Percentiles rank a stretch among this genome's conserved stretches.
These are phyloP conservation scores for Hypotaenidia philippensis DNA, from an alignment of 2,797 vertebrate genomes.

Conservation along the genomic window DNA sequence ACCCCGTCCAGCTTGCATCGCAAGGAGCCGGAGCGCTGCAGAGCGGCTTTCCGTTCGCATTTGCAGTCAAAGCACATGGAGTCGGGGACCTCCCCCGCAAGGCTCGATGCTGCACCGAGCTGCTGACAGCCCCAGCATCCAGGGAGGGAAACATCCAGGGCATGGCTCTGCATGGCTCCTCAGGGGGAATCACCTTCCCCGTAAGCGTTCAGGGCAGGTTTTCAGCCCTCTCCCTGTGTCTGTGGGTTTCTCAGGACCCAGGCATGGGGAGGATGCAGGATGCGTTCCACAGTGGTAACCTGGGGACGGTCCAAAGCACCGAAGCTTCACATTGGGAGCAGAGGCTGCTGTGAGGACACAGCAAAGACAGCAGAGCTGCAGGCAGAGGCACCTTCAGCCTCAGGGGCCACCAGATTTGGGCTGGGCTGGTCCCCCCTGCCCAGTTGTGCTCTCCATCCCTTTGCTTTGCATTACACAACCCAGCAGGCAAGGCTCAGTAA, in stretches of 20 bases:
- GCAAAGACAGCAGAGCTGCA: rapidly evolving
- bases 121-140: not conserved
- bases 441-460: not conserved
- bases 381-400: not conserved
- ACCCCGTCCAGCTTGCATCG: rapidly evolving
- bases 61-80: not conserved
- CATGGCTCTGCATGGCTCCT: not conserved
- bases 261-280: rapidly evolving
- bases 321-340: rapidly evolving
- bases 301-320: rapidly evolving
- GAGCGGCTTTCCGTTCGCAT: not conserved
- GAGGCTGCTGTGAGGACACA: not conserved
- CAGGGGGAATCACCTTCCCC: rapidly evolving
- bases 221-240: rapidly evolving
- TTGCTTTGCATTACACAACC: not conserved
- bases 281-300: rapidly evolving
- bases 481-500: not conserved
- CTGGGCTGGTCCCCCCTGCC: rapidly evolving
- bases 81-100: not conserved
- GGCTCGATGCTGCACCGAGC: not conserved
- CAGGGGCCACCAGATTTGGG: rapidly evolving
- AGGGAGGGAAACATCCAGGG: rapidly evolving
- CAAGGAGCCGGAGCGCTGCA: not conserved
- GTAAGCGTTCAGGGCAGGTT: rapidly evolving
- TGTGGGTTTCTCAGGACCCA: rapidly evolving